Conservation (phyloP, 2,888 invertebrate species). For the Timema cristinae region DNA sequence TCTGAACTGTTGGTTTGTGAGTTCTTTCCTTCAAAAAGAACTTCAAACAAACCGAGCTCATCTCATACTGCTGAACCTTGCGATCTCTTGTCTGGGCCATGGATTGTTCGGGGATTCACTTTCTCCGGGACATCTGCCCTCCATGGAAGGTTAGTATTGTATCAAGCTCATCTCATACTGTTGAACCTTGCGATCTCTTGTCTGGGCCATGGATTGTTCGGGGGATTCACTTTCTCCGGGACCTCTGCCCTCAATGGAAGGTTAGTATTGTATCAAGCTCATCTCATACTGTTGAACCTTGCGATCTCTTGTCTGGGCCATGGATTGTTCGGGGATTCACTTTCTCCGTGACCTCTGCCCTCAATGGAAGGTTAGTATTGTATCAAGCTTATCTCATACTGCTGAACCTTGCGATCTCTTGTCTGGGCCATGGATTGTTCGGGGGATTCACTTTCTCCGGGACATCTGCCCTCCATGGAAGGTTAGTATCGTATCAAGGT, state of each 20-base stretch:
- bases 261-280: constrained; percentile 37
- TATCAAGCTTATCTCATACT: too few relatives aligned
- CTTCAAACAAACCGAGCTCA: constrained; percentile 51
- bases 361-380: constrained; percentile 48
- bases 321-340: constrained; percentile 51
- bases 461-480: constrained; percentile 51
- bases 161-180: too few relatives aligned
- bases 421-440: constrained; percentile 51
- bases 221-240: constrained; percentile 53
- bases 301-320: constrained; percentile 53
- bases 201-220: constrained; percentile 50
- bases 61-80: constrained; percentile 52
- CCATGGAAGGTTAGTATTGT: constrained; percentile 46
- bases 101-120: constrained; percentile 51
- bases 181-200: constrained; percentile 50
- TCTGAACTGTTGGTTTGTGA: constrained; percentile 54
- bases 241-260: constrained; percentile 53
- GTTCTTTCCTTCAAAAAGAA: constrained; percentile 54
- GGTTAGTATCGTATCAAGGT: constrained; percentile 39
- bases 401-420: constrained; percentile 48
- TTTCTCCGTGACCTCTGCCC: constrained; percentile 52
- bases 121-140: constrained; percentile 53
- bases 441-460: constrained; percentile 53
- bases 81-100: constrained; percentile 52
- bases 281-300: constrained; percentile 38